phyloP scores from a whole-genome alignment of 2,888 invertebrate species.

The Eupithecia tripunctaria region DNA sequence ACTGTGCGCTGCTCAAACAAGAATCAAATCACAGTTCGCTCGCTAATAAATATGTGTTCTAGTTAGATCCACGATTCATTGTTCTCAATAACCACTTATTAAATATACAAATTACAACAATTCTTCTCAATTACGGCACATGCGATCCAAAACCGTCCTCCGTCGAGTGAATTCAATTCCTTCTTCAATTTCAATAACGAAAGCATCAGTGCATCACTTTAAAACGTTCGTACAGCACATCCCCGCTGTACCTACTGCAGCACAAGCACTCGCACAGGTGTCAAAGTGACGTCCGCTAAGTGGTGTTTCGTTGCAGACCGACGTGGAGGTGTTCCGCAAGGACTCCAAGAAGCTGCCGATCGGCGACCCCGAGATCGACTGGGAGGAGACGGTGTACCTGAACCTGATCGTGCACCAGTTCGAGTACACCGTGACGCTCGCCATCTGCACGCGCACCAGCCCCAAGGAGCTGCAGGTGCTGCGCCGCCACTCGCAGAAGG shows the following conservation, averaged over 20 bases:
- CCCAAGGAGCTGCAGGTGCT: slow-evolving; percentile 98
- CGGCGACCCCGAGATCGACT: slow-evolving; percentile 97
- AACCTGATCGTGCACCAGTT: slow-evolving; percentile 99
- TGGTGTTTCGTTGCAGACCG: slow-evolving; percentile 86
- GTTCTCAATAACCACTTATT: slow-evolving; percentile 73
- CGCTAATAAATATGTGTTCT: slow-evolving; percentile 74
- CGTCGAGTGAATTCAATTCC: slow-evolving; percentile 61
- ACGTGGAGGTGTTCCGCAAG: slow-evolving; percentile 98
- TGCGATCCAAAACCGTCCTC: slow-evolving; percentile 67
- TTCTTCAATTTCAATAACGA: slow-evolving; percentile 69
- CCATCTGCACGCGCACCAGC: slow-evolving; percentile 98
- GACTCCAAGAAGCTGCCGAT: slow-evolving; percentile 98
- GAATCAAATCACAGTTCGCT: slow-evolving; percentile 72
- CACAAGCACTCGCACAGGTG: slow-evolving; percentile 31
- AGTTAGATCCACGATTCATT: slow-evolving; percentile 68
- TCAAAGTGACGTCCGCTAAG: slow-evolving; percentile 13
- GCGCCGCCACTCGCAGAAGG: slow-evolving; percentile 94
- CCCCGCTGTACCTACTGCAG: neutral
- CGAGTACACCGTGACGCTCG: slow-evolving; percentile 98
- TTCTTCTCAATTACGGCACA: slow-evolving; percentile 57
- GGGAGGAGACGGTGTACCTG: slow-evolving; percentile 99
- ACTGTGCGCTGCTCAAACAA: slow-evolving; percentile 52
- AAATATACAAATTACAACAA: slow-evolving; percentile 76
- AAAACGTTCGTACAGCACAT: slow-evolving; percentile 27
- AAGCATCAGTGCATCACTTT: slow-evolving; percentile 55